Evolutionary conservation across 2,797 vertebrate genomes (phyloP).

Genomic region (Acrocephalus scirpaceus): DNA sequence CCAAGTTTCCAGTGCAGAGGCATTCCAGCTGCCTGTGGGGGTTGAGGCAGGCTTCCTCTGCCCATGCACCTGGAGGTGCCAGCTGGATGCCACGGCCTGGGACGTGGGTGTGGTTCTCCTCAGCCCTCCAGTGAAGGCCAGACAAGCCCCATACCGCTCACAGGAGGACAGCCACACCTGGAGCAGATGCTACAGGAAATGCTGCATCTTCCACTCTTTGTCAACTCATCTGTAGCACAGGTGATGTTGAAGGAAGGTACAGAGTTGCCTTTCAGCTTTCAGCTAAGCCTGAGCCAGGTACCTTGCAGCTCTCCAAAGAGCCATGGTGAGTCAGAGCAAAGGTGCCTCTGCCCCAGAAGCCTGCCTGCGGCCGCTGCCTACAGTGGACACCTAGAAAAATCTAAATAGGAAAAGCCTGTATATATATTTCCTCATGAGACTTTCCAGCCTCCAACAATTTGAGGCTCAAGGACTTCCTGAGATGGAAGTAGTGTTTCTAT

Average conservation of each 20-base stretch:
- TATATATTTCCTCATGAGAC: not conserved
- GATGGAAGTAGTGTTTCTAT: not conserved
- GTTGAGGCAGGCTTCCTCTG: not conserved
- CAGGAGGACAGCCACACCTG: not conserved
- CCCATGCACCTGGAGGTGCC: rapidly evolving
- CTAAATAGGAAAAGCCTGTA: not conserved
- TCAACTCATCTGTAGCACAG: not conserved
- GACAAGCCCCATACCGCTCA: not conserved
- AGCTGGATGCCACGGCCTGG: not conserved
- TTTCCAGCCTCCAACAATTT: constrained; percentile 5
- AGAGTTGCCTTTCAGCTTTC: not conserved
- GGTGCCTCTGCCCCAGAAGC: not conserved
- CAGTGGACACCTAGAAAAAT: not conserved
- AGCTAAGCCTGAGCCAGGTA: not conserved
- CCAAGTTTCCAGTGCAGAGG: not conserved
- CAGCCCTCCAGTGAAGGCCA: not conserved
- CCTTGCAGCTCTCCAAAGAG: not conserved
- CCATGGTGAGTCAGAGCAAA: not conserved
- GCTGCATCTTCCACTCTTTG: not conserved
- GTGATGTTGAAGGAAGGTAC: not conserved
- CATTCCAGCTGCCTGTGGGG: rapidly evolving
- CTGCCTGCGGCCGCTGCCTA: not conserved
- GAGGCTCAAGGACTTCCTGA: constrained; percentile 20
- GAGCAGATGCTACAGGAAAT: not conserved
- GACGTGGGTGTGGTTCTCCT: not conserved